Evolutionary conservation across 2,113 vertebrate species (phyloP), one percentile per base, ranked within the genome.

Genomic region (Oriolus oriolus): DNA sequence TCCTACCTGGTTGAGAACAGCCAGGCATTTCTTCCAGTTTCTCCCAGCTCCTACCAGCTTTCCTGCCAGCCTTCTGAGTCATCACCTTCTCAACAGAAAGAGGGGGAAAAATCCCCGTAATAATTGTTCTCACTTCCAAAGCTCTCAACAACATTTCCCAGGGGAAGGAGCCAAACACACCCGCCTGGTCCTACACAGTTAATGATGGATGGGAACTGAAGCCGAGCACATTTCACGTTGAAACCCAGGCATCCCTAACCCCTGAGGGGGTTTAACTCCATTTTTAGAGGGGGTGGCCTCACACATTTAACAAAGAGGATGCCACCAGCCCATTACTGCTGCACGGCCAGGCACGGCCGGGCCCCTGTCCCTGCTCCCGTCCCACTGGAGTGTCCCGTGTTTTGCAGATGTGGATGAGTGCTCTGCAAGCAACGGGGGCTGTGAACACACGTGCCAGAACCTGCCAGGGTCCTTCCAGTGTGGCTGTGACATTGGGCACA

Each of bases 361-460:
- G 10, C 13, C 20, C 47, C 50, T 22, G 54, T 8, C 35, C 8
- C 39, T 37, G 54, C 42, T 24, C 41, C 78, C 3, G 1, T 49
- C 4, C 30, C 52, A 3, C 49, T 14, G 11, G 10, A 3, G 16
- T 26, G 12, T 30, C 76, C 61, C 17, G 0, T 65, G 56, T 66
- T 81, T 96, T 74, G 11, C 18, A 99, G 99, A 99, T 24, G 97
- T 99, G 87, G 98, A 99, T 2, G 99, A 99, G 94, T 99, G 99
- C 56, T 94, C 98, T 45, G 98, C 98, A 0, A 63, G 86, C 16
- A 98, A 96, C 0, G 98, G 98, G 0, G 98, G 98, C 1, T 99
- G 99, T 7, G 99, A 98, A 23, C 99, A 99, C 84, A 95, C 44
- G 0, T 99, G 99, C 74, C 97, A 98, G 87, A 99, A 99, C 97